A percentile compares a stretch with the other conserved stretches of the same genome.
These are phyloP conservation scores for Typhlichthys subterraneus DNA, from an alignment of 2,797 vertebrate genomes.

Conservation along the genomic window DNA sequence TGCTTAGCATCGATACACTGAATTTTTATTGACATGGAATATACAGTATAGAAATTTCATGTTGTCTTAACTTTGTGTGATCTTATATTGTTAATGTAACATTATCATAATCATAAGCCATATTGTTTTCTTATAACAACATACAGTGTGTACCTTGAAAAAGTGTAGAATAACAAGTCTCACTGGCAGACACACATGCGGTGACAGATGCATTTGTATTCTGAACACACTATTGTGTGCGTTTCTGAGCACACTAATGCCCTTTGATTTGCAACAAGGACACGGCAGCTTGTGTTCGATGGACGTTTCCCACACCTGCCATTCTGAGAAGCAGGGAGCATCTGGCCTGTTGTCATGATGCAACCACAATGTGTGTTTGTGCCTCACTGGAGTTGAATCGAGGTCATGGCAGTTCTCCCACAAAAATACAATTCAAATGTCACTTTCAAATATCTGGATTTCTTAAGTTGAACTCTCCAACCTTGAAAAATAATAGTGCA, in stretches of 20 bases:
- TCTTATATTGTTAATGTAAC: background rate
- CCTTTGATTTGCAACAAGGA: slow-evolving; percentile 64
- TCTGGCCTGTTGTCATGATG: slow-evolving; percentile 64
- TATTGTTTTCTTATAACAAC: slow-evolving; percentile 33
- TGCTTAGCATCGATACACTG: slow-evolving; percentile 6
- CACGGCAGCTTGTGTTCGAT: slow-evolving; percentile 51
- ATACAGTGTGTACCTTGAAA: slow-evolving; percentile 31
- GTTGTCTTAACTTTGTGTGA: too few species aligned
- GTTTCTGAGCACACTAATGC: slow-evolving; percentile 46
- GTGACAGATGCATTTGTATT: slow-evolving; percentile 53
- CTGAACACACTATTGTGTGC: slow-evolving; percentile 32
- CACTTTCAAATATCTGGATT: slow-evolving; percentile 13
- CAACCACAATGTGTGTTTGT: slow-evolving; percentile 34
- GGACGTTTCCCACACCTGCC: slow-evolving; percentile 55
- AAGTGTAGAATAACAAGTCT: slow-evolving; percentile 29
- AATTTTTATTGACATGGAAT: too few species aligned
- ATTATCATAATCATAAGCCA: slow-evolving; percentile 14
- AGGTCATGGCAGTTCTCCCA: slow-evolving; percentile 34
- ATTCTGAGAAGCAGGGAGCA: slow-evolving; percentile 62
- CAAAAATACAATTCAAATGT: slow-evolving; percentile 26
- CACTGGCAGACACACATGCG: slow-evolving; percentile 21
- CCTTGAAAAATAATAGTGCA: slow-evolving; percentile 21
- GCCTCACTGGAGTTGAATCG: slow-evolving; percentile 34
- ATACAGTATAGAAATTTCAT: too few species aligned
- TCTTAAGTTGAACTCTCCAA: slow-evolving; percentile 11